Base-by-base conservation (phyloP, 1,140 invertebrate species). In the Protaetia brevitarsis region DNA sequence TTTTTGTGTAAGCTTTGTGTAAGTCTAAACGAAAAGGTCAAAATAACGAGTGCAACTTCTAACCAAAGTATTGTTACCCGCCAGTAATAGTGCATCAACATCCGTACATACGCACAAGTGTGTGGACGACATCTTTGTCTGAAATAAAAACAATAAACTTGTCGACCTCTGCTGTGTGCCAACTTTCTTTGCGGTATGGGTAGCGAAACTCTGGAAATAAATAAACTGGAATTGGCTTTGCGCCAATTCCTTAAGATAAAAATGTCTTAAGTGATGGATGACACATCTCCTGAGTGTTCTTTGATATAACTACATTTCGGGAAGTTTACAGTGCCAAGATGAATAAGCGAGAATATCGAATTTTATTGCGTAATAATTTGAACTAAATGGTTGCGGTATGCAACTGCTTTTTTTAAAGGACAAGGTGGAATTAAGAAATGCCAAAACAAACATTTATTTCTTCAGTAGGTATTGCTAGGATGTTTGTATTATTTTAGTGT, bases 181-280 rank as follows among this genome's bases (percentile, higher is more conserved):
- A 51, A 51, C 41, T 51, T 51, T 51, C 41, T 51, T 51, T 51
- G 21, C 41, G 16, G 41, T 23, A 51, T 45, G 16, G 23, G 23
- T 51, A 51, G 41, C 19, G 26, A 51, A 51, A 51, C 41, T 51
- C 16, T 51, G 41, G 41, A 51, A 51, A 51, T 51, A 51, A 51
- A 51, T 51, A 51, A 51, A 51, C 41, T 19, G 2, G 11, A 19
- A 23, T 51, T 51, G 41, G 41, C 41, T 8, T 51, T 23, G 21
- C 19, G 41, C 41, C 41, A 51, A 19, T 19, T 23, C 16, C 19
- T 23, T 51, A 16, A 51, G 19, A 19, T 23, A 51, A 51, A 51
- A 51, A 51, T 51, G 41, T 51, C 41, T 51, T n/a, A 26, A 16
- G 26, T 51, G 6, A 51, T 8, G 16, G 19, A 21, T 45, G 7